Base-by-base conservation (phyloP, 2,797 vertebrate species). In the Melanogrammus aeglefinus region DNA sequence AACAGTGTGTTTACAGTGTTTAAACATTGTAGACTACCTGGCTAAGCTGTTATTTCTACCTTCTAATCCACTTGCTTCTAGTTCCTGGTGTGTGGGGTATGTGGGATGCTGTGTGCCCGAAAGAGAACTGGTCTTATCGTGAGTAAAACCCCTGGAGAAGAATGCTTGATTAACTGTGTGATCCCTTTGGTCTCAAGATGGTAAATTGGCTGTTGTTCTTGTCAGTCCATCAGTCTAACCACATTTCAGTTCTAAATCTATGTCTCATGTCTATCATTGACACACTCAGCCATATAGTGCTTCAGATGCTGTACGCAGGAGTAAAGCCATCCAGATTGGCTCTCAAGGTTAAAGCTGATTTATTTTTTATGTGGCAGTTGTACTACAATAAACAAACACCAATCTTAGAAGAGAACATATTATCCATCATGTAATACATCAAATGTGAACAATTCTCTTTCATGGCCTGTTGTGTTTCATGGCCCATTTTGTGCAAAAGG, bases 91-190 rank as follows among this genome's bases (percentile, higher is more conserved):
- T 99, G 98, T 86, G 97, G 98, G 77, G 92, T 97, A 89, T 99
- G 98, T 83, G 98, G 98, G 89, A 95, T 99, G 90, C 83, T 98
- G 84, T 99, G 98, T 9, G 97, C 98, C 82, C 96, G 96, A 91
- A 99, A 98, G 90, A 97, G 97, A 89, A 97, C 97, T 33, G 98
- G 97, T 89, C 96, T 98, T 82, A 94, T 97, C 51, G 98, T 99
- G 94, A 99, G 97, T 98, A 93, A 79, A 47, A 27, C 75, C n/a
- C 41, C 44, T 16, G 27, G 36, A 63, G 29, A 35, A 77, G 75
- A 71, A 1, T 35, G 16, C 33, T 31, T 9, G 39, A 41, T 13
- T 33, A 8, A n/a, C 18, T 57, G 18, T 5, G 71, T n/a, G 44
- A 21, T 78, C 14, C 8, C 16, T 75, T 4, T 31, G 29, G 16